Evolutionary conservation across 2,113 vertebrate species (phyloP).

Genomic region (Bothrops jararaca): DNA sequence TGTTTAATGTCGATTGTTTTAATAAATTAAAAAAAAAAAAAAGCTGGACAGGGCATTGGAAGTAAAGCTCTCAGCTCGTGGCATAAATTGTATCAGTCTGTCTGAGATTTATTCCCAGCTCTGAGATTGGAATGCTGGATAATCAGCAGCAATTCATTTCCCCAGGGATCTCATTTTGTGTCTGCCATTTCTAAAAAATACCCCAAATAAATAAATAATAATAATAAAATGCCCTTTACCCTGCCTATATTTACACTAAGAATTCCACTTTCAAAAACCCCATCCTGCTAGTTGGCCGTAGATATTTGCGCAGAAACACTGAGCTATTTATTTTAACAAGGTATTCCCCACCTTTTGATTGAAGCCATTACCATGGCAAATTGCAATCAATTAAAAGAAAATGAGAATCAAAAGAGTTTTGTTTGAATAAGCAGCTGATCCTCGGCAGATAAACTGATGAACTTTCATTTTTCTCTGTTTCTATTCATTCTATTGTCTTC

Average conservation of each 20-base stretch:
- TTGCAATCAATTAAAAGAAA: not conserved
- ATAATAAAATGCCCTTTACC: not conserved
- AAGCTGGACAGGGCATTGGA: not conserved
- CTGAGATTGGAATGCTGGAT: not conserved
- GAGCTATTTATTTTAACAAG: not conserved
- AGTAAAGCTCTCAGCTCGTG: accelerated
- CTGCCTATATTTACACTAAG: not conserved
- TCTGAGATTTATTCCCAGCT: not conserved
- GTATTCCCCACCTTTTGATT: not conserved
- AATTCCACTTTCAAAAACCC: accelerated
- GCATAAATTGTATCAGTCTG: slow-evolving; percentile 12
- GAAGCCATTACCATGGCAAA: not conserved
- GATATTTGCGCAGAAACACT: accelerated
- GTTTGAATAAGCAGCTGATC: not conserved
- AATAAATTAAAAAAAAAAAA: no score
- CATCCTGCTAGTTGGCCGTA: accelerated
- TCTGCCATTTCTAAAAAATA: not conserved
- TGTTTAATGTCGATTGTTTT: no score
- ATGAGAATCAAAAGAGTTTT: not conserved
- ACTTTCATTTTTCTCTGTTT: not conserved
- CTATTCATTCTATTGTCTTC: not conserved
- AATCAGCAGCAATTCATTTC: not conserved
- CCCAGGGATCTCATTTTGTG: accelerated
- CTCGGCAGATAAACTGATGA: not conserved
- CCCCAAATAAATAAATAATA: not conserved